Evolutionary conservation across 1,140 invertebrate species (phyloP), one percentile per base, ranked within the genome.

Genomic region (Halictus rubicundus): DNA sequence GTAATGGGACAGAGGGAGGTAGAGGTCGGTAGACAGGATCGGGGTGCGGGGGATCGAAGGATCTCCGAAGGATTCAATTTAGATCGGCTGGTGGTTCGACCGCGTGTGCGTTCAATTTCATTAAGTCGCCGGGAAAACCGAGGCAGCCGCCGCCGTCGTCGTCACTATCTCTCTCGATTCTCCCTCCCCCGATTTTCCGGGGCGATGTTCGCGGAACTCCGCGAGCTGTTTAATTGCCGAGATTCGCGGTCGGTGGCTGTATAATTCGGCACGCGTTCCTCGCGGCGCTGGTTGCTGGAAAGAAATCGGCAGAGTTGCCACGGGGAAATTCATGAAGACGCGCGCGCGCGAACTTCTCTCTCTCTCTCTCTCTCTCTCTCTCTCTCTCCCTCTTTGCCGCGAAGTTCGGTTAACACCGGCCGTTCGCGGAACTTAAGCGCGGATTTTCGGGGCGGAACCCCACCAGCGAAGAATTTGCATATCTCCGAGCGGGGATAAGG

Each of bases 381-480:
- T n/a, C n/a, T n/a, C n/a, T n/a, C n/a, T n/a, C n/a, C n/a, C n/a
- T n/a, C n/a, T n/a, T n/a, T n/a, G n/a, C n/a, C n/a, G 49, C 25
- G 23, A 72, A 80, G 59, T 83, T 80, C 73, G 72, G 54, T 78
- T 78, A 85, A 85, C 64, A 74, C 69, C 61, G 8, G 52, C 37
- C 59, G 23, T 39, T 54, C 61, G 61, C 27, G 70, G 49, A 66
- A 82, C 61, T 86, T 84, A 60, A 72, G 74, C 68, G 57, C 52
- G 84, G 84, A 82, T 84, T 84, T 85, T 72, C 49, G 82, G 80
- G 42, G 52, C 69, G 74, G 68, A 78, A 46, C 42, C 69, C 70
- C 75, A 75, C 79, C 79, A 69, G 68, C 78, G 23, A 37, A 73
- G 73, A 78, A 86, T 86, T 86, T 86, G 79, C 84, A 86, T 86